Conservation (phyloP, 2,797 vertebrate genomes). For the Schizopygopsis malacanthus region DNA sequence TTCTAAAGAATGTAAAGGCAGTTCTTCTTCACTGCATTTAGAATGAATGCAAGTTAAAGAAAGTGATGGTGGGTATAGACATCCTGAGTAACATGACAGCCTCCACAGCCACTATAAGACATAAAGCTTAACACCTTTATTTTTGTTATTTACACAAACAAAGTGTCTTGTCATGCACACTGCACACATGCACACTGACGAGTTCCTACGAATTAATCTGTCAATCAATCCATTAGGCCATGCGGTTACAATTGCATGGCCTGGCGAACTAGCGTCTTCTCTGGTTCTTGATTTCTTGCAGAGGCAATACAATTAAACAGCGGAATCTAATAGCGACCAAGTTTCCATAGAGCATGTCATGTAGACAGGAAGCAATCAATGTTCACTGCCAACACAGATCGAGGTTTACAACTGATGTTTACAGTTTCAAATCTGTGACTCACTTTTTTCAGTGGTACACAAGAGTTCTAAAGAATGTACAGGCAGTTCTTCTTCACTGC, state of each 20-base stretch:
- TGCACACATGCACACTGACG: background rate
- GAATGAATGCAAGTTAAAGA: background rate
- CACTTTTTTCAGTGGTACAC: background rate
- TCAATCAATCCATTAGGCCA: constrained; percentile 23
- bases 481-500: too few relatives aligned
- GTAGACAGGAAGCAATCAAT: constrained; percentile 44
- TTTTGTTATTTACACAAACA: too few relatives aligned
- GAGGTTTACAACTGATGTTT: background rate
- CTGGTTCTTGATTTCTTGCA: background rate
- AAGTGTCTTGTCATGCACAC: too few relatives aligned
- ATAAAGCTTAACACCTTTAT: too few relatives aligned
- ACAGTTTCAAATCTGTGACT: background rate
- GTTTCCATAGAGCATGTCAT: constrained; percentile 37
- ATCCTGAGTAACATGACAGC: too few relatives aligned
- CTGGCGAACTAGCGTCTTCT: constrained; percentile 3
- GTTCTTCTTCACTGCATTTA: background rate
- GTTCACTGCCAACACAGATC: constrained; percentile 7
- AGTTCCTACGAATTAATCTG: background rate
- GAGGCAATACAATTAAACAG: constrained; percentile 23
- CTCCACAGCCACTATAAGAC: too few relatives aligned
- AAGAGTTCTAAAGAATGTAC: background rate
- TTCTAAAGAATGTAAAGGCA: background rate
- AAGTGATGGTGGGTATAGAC: too few relatives aligned
- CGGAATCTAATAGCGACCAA: background rate
- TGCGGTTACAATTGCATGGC: background rate